phyloP scores from a whole-genome alignment of 2,888 invertebrate genomes.

The Autographa gamma region DNA sequence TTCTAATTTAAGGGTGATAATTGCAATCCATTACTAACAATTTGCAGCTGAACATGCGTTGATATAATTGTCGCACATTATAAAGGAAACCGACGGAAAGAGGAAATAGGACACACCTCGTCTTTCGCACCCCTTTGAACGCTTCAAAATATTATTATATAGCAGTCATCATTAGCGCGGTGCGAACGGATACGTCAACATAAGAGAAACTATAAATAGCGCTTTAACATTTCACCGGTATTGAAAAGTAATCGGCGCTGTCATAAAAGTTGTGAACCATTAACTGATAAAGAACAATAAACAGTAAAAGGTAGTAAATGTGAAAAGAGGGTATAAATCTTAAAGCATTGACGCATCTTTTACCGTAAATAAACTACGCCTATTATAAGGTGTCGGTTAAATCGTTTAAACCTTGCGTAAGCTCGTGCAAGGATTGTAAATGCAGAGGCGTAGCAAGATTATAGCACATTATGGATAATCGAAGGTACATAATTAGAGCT shows the following conservation, averaged over 20 bases:
- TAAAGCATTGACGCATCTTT: constrained; percentile 50
- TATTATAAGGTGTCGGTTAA: constrained; percentile 59
- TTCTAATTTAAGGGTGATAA: neutral
- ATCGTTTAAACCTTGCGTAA: constrained; percentile 64
- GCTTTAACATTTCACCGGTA: constrained; percentile 35
- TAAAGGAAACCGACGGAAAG: constrained; percentile 48
- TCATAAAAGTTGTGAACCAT: constrained; percentile 48
- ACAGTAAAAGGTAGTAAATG: constrained; percentile 37
- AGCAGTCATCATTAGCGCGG: constrained; percentile 65
- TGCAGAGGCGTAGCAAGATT: constrained; percentile 32
- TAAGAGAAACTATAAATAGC: constrained; percentile 38
- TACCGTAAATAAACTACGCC: constrained; percentile 57
- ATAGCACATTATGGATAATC: too few species aligned
- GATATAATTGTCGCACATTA: constrained; percentile 15
- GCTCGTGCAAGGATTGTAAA: constrained; percentile 64
- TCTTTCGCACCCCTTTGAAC: constrained; percentile 71
- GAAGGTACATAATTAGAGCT: too few species aligned
- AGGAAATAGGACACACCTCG: constrained; percentile 64
- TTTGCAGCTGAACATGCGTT: neutral
- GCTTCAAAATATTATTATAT: constrained; percentile 66
- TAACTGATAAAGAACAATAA: constrained; percentile 53
- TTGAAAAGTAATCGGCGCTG: constrained; percentile 27
- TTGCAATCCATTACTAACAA: neutral
- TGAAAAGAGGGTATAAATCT: constrained; percentile 51
- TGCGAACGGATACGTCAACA: constrained; percentile 50